Evolutionary conservation across 2,113 vertebrate species (phyloP).

Genomic region (Bombycilla garrulus): DNA sequence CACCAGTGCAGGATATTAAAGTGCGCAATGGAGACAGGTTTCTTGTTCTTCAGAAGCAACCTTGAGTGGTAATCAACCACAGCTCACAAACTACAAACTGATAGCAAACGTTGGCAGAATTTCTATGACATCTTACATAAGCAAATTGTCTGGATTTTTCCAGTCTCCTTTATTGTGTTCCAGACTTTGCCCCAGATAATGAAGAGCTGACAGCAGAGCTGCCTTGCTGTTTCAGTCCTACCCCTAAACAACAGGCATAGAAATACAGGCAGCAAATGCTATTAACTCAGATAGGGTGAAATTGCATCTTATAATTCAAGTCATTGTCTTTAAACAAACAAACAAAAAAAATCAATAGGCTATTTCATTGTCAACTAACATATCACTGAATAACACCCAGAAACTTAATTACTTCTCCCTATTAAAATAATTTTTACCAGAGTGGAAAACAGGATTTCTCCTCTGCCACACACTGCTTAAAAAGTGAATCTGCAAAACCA

Average conservation of each 20-base stretch:
- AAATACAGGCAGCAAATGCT: neutral
- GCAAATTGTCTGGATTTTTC: neutral
- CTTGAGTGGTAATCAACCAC: neutral
- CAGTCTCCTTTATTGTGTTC: neutral
- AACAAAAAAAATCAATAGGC: neutral
- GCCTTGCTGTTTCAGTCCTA: neutral
- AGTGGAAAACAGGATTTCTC: neutral
- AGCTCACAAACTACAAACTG: neutral
- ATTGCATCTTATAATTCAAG: neutral
- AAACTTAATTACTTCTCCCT: conserved; percentile 1
- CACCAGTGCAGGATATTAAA: neutral
- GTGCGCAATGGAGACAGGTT: neutral
- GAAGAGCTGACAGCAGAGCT: neutral
- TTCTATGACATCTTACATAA: neutral
- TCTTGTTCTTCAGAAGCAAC: neutral
- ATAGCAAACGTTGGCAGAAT: neutral
- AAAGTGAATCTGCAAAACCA: neutral
- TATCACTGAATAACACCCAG: neutral
- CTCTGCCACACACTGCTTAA: neutral
- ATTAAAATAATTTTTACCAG: neutral
- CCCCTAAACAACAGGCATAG: neutral
- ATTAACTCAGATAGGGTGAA: neutral
- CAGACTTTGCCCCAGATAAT: neutral
- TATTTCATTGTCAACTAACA: neutral
- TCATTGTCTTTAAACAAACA: neutral